Conservation (phyloP, 2,888 invertebrate genomes). For the Drosophila atripex region DNA sequence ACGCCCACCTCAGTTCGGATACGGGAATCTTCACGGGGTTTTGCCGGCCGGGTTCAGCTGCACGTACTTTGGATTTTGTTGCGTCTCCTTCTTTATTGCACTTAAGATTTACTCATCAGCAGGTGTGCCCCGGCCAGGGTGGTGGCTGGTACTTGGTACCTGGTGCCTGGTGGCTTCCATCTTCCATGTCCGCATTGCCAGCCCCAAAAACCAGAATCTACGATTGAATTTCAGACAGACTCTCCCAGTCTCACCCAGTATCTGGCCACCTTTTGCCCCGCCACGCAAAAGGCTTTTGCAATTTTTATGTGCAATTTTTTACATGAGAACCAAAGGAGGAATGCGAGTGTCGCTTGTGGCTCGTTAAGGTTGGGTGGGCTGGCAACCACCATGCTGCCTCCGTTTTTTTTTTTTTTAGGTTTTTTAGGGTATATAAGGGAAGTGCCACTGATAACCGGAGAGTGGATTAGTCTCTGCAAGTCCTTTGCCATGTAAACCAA, state of each 20-base stretch:
- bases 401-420: slow-evolving; percentile 32
- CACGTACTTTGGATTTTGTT: slow-evolving; percentile 81
- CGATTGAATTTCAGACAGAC: slow-evolving; percentile 73
- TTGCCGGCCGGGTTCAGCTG: slow-evolving; percentile 56
- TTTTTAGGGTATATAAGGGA: not conserved
- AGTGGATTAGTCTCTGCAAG: slow-evolving; percentile 37
- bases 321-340: slow-evolving; percentile 40
- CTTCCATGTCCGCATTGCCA: slow-evolving; percentile 17
- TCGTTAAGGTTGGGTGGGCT: slow-evolving; percentile 64
- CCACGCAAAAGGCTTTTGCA: slow-evolving; percentile 58
- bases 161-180: slow-evolving; percentile 10
- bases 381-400: slow-evolving; percentile 18
- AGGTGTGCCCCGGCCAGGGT: slow-evolving; percentile 58
- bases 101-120: slow-evolving; percentile 81
- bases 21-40: slow-evolving; percentile 18
- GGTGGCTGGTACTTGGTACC: not conserved
- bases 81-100: slow-evolving; percentile 73
- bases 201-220: slow-evolving; percentile 47
- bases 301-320: slow-evolving; percentile 74
- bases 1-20: slow-evolving; percentile 19
- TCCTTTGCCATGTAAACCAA: slow-evolving; percentile 3
- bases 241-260: slow-evolving; percentile 9
- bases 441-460: slow-evolving; percentile 31
- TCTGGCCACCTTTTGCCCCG: slow-evolving; percentile 10
- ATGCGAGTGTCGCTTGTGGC: slow-evolving; percentile 63